phyloP scores from a whole-genome alignment of 2,797 vertebrate genomes.

The Bucorvus abyssinicus region DNA sequence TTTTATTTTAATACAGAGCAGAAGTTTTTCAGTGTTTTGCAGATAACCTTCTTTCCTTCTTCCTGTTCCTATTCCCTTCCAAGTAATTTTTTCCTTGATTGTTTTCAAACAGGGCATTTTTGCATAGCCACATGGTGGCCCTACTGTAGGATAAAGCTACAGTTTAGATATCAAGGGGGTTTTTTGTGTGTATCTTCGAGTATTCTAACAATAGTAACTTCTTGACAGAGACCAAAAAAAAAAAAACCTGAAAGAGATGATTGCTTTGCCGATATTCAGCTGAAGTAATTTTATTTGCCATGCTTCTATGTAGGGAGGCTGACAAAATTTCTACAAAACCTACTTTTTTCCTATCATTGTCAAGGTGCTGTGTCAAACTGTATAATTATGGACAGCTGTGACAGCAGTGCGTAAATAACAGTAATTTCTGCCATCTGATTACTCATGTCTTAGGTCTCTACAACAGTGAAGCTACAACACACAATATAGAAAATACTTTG shows the following conservation, averaged over 20 bases:
- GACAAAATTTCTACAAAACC: conserved; percentile 4
- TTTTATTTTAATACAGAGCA: background rate
- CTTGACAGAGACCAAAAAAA: background rate
- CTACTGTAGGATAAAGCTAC: background rate
- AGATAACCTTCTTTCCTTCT: background rate
- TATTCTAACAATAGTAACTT: background rate
- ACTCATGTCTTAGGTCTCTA: background rate
- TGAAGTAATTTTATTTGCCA: background rate
- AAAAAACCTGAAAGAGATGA: background rate
- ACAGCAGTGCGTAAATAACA: conserved; percentile 19
- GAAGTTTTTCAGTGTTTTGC: background rate
- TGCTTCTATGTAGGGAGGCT: background rate
- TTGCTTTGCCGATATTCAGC: conserved; percentile 17
- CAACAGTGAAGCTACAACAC: background rate
- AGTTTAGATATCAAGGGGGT: background rate
- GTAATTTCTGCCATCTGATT: conserved; percentile 39
- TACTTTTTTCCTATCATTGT: conserved; percentile 5
- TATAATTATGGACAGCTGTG: conserved; percentile 39
- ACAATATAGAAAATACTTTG: background rate
- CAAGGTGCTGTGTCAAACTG: conserved; percentile 32
- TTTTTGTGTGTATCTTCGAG: background rate
- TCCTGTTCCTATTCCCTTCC: background rate
- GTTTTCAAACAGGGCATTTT: background rate
- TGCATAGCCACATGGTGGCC: background rate
- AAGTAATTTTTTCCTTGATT: background rate